Evolutionary conservation across 2,888 invertebrate species (phyloP), one percentile per base, ranked within the genome.

Genomic region (Zygogramma bicolorata): DNA sequence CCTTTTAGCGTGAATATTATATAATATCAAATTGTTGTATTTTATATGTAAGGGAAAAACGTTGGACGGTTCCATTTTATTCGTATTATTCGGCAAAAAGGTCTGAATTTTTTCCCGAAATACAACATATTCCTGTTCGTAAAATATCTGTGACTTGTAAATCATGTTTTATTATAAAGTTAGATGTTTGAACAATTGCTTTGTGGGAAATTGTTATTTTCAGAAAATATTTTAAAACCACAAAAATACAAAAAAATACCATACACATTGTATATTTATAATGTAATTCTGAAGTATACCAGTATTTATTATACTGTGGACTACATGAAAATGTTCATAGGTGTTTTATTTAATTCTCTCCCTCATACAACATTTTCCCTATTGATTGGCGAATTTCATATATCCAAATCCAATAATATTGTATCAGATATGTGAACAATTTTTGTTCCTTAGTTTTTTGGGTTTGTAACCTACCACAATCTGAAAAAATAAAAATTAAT

Each of bases 251-350:
- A 85, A 84, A 84, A 85, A 87, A 87, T 86, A 87, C 86, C 86
- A 86, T 88, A 88, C 87, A 88, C 87, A 88, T 88, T 88, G 88
- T 88, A 88, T 88, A 88, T 88, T 88, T 88, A 88, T 88, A 88
- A 88, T 88, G 88, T 88, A 88, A 87, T 88, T 88, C 88, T 88
- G 88, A 88, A 88, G 88, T 88, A 88, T 88, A 88, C 87, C 88
- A 88, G 88, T 88, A 88, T 88, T 88, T 88, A 88, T 88, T 88
- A 87, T 87, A 88, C 88, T 88, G 88, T 88, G 87, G 86, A 88
- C 85, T 87, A 87, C 86, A 86, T 86, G 85, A 85, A 85, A 84
- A 82, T 84, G 80, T 82, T 83, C 71, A 78, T 65, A 40, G 58
- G 75, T 76, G 81, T 84, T 84, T 83, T 77, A 82, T 84, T 82